Conservation (phyloP, 2,888 invertebrate genomes). For the Lithophane semibrunnea region DNA sequence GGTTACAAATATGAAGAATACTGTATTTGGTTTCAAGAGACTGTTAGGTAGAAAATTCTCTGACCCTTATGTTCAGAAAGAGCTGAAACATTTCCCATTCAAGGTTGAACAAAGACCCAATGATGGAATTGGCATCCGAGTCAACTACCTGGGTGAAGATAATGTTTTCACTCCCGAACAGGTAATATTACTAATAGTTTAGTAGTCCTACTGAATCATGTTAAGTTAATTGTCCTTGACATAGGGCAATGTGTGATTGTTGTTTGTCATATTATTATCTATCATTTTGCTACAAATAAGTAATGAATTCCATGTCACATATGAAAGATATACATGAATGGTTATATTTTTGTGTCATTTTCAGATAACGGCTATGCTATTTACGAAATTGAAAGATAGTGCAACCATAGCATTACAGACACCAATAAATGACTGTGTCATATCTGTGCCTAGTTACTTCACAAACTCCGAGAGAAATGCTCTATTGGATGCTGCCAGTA, state of each 20-base stretch:
- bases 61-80: constrained; percentile 96
- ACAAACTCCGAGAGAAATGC: constrained; percentile 98
- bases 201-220: constrained; percentile 11
- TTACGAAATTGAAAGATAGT: constrained; percentile 98
- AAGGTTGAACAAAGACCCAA: constrained; percentile 93
- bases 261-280: constrained; percentile 35
- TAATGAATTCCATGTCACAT: constrained; percentile 2
- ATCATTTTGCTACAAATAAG: constrained; percentile 2
- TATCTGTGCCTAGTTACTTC: constrained; percentile 98
- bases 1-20: constrained; percentile 99
- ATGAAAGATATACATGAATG: constrained; percentile 1
- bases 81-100: constrained; percentile 95
- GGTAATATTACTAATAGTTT: constrained; percentile 70
- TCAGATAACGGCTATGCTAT: constrained; percentile 97
- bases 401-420: constrained; percentile 96
- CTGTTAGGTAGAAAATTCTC: constrained; percentile 97
- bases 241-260: constrained; percentile 31
- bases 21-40: constrained; percentile 97
- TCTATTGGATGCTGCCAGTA: constrained; percentile 96
- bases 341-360: constrained; percentile 40
- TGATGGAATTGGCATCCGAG: constrained; percentile 96
- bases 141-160: constrained; percentile 96
- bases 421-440: constrained; percentile 98
- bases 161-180: constrained; percentile 97
- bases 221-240: constrained; percentile 26